Base-by-base conservation (phyloP, 2,113 vertebrate species). In the Entelurus aequoreus region DNA sequence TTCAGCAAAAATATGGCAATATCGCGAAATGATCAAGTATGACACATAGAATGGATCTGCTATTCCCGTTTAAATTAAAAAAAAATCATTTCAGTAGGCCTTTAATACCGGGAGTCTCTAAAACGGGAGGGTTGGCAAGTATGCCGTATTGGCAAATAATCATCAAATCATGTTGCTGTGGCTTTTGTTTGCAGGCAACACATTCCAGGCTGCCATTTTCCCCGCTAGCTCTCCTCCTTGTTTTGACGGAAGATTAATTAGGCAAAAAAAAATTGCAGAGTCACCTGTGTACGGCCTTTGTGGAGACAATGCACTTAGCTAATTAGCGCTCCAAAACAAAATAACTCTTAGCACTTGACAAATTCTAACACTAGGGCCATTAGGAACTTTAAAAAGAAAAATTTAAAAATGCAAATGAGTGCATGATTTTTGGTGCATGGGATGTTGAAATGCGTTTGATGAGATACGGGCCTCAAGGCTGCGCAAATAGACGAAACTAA, bases 291-390 rank as follows among this genome's bases (percentile, higher is more conserved):
- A 46, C 8, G 62, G 62, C 51, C 64, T 72, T 82, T 72, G 74
- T 80, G 69, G 75, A 82, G 62, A 69, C 67, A 64, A 73, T 64
- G 73, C 71, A 70, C 76, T 77, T 70, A 66, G 72, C 74, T 88
- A 84, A 88, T 83, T 80, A 69, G 61, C 3, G 14, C 60, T 76
- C 62, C 51, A 63, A 71, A 72, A 78, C 68, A 81, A 77, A 80
- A 76, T 67, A 78, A 68, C 73, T 76, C 76, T 67, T 42, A 44
- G 66, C 51, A 48, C 72, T 81, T 81, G 77, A 85, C 63, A 84
- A 81, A 80, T 82, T 69, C 72, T 79, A 78, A 88, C 82, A 85
- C 80, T 76, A 73, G 28, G 76, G 67, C 63, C 69, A 81, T 78
- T 79, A 82, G 81, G 62, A 72, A 74, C 69, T 65, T 77, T 82